These are phyloP conservation scores for Hepsetus odoe DNA, from an alignment of 2,113 vertebrate species.

Conservation along the genomic window DNA sequence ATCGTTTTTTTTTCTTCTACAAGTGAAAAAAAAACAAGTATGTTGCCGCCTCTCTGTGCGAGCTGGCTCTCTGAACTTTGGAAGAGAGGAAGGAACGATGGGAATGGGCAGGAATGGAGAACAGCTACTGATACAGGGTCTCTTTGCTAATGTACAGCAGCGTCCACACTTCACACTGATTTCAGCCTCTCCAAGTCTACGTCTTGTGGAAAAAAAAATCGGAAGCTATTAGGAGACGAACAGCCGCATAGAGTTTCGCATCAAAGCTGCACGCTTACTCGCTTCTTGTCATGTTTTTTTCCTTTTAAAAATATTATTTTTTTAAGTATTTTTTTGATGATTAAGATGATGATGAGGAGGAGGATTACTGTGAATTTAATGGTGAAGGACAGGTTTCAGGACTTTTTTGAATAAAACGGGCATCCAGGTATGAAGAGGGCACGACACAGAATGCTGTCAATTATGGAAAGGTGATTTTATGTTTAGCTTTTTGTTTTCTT, in stretches of 20 bases:
- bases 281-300: constrained; percentile 55
- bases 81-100: constrained; percentile 10
- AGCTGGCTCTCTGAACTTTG: constrained; percentile 45
- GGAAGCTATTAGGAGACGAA: constrained; percentile 51
- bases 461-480: constrained; percentile 14
- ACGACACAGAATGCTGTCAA: constrained; percentile 18
- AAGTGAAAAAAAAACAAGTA: constrained; percentile 44
- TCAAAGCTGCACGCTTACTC: constrained; percentile 60
- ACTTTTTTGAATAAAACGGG: constrained; percentile 27
- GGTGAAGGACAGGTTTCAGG: constrained; percentile 35
- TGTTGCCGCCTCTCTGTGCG: constrained; percentile 1
- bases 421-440: constrained; percentile 34
- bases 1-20: constrained; percentile 54
- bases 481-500: neutral
- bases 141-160: constrained; percentile 43
- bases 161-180: constrained; percentile 44
- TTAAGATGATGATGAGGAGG: constrained; percentile 24
- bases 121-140: constrained; percentile 36
- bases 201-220: constrained; percentile 57
- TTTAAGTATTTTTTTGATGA: constrained; percentile 55
- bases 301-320: constrained; percentile 57
- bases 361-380: constrained; percentile 51
- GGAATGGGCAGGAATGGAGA: constrained; percentile 30
- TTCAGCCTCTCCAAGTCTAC: constrained; percentile 54
- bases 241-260: constrained; percentile 56